phyloP scores from a whole-genome alignment of 2,113 vertebrate species.

The Chroicocephalus ridibundus region DNA sequence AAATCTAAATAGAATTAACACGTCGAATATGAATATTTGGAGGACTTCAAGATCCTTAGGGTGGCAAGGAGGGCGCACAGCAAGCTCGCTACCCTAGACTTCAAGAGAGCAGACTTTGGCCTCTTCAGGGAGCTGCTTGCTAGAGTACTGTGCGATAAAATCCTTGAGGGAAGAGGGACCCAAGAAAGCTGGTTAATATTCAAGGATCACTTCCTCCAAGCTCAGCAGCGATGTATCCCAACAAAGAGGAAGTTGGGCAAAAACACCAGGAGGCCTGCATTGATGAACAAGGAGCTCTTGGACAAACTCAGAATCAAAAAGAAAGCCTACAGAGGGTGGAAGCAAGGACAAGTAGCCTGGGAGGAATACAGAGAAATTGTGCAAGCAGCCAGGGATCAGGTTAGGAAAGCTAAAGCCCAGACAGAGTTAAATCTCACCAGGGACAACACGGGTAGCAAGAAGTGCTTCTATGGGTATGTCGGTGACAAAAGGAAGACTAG shows the following conservation, averaged over 20 bases:
- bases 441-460: too few relatives aligned
- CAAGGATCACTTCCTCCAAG: neutral
- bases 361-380: too few relatives aligned
- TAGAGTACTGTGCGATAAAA: neutral
- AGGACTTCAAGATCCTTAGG: neutral
- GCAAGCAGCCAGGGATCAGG: too few relatives aligned
- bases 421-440: too few relatives aligned
- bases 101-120: neutral
- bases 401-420: too few relatives aligned
- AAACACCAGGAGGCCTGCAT: neutral
- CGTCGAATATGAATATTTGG: neutral
- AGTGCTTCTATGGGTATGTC: too few relatives aligned
- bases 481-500: too few relatives aligned
- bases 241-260: neutral
- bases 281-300: neutral
- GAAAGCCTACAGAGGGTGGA: neutral
- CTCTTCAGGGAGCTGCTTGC: neutral
- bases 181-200: neutral
- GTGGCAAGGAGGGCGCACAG: neutral
- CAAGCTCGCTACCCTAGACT: neutral
- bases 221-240: neutral
- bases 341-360: too few relatives aligned
- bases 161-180: neutral
- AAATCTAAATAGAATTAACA: slow-evolving; percentile 43
- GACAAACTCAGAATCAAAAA: neutral